Evolutionary conservation across 1,140 invertebrate species (phyloP).

Genomic region (Stenopsyche tienmushanensis): DNA sequence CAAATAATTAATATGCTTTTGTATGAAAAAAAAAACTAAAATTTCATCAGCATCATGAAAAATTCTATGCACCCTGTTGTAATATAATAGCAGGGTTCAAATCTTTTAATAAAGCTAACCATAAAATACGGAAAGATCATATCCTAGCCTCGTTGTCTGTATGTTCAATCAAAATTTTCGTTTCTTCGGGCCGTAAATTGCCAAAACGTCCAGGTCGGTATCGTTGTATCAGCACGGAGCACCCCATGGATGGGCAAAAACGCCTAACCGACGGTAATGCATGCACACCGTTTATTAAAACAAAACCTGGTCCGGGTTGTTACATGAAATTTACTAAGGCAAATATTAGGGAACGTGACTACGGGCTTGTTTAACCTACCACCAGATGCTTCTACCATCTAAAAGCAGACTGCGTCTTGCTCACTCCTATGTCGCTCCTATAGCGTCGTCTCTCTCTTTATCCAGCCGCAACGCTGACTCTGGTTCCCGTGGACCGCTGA

Average conservation of each 20-base stretch:
- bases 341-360: constrained; percentile 41
- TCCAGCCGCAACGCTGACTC: background rate
- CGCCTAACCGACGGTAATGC: constrained; percentile 26
- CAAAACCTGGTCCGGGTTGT: constrained; percentile 36
- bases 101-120: too few relatives aligned
- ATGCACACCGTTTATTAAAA: constrained; percentile 40
- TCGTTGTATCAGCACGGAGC: background rate
- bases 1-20: too few relatives aligned
- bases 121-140: too few relatives aligned
- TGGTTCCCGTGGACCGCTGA: background rate
- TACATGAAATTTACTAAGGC: constrained; percentile 39
- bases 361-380: constrained; percentile 30
- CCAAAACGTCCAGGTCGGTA: background rate
- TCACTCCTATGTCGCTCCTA: too few relatives aligned
- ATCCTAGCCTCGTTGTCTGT: too few relatives aligned
- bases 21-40: too few relatives aligned
- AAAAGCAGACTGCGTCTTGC: too few relatives aligned
- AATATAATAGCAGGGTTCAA: too few relatives aligned
- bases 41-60: too few relatives aligned
- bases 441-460: background rate
- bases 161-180: background rate
- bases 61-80: too few relatives aligned
- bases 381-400: background rate
- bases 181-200: too few relatives aligned
- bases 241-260: constrained; percentile 6